phyloP scores from a whole-genome alignment of 2,113 vertebrate genomes.

The Aptenodytes patagonicus region DNA sequence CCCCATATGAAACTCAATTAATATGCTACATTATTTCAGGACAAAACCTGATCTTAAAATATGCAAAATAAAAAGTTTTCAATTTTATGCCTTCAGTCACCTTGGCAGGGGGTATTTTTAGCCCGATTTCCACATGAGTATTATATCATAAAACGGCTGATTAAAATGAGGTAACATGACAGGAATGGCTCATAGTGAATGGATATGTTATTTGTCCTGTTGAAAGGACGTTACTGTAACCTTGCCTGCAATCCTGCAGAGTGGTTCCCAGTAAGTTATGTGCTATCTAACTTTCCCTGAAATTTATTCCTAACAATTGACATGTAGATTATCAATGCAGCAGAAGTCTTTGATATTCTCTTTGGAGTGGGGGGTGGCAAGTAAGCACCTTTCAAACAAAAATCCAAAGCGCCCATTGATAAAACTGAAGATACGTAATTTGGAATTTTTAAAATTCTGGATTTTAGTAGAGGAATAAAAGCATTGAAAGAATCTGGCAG shows the following conservation, averaged over 20 bases:
- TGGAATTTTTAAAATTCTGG: not conserved
- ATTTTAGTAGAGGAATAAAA: not conserved
- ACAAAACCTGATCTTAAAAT: constrained; percentile 27
- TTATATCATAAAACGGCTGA: constrained; percentile 45
- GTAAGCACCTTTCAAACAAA: not conserved
- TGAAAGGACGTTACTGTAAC: constrained; percentile 41
- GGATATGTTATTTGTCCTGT: constrained; percentile 43
- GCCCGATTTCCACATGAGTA: constrained; percentile 48
- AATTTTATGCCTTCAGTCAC: constrained; percentile 26
- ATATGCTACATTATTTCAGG: not conserved
- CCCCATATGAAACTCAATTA: not conserved
- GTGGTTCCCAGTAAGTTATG: constrained; percentile 24
- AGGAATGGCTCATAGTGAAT: not conserved
- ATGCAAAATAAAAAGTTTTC: constrained; percentile 52
- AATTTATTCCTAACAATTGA: constrained; percentile 2
- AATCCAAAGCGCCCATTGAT: not conserved
- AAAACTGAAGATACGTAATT: not conserved
- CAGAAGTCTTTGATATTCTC: not conserved
- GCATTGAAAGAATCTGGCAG: not conserved
- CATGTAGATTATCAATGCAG: not conserved
- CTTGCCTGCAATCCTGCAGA: constrained; percentile 35
- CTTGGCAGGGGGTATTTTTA: constrained; percentile 54
- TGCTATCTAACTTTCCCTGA: not conserved
- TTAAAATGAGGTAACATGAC: constrained; percentile 52
- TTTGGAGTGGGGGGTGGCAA: not conserved